Base-by-base conservation (phyloP, 2,888 invertebrate genomes). In the Philaethria dido region DNA sequence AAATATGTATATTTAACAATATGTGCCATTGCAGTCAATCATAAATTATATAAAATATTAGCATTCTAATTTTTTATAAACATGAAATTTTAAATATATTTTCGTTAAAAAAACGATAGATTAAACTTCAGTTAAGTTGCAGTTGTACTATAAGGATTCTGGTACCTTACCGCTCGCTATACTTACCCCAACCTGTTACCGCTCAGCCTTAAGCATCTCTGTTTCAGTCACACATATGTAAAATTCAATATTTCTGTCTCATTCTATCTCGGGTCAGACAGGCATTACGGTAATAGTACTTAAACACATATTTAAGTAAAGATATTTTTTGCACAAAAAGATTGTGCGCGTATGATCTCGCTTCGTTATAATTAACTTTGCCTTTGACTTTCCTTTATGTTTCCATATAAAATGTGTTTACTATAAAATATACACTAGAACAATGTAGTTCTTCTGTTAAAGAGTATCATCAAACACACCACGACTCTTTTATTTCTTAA, bases 241-340 rank as follows among this genome's bases (percentile, higher is more conserved):
- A 75, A 73, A 64, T 69, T 54, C 60, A 36, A 80, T 81, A 75
- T 62, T 66, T 22, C 76, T 71, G 66, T 89, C 87, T 74, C 77
- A 8, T 66, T 88, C 83, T 74, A 83, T 83, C 85, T 82, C 85
- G 81, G 91, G 91, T 92, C 91, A 91, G 87, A 80, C 84, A 85
- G 80, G 85, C 85, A 89, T 91, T 89, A 90, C 88, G 77, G 89
- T 92, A 92, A 92, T 92, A 88, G 91, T 90, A 91, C 89, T 87
- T 90, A 90, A 91, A 91, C 86, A 91, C 90, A 91, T 88, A 91
- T 92, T 90, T 91, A 90, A 89, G 90, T 90, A 84, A 88, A 87
- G 84, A 83, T 85, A 83, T 82, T 86, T 88, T 91, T 90, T 90
- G 80, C 78, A 74, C 76, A 86, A 89, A 88, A 88, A 86, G 83